Evolutionary conservation across 2,888 invertebrate species (phyloP).

Genomic region (Idaea aversata): DNA sequence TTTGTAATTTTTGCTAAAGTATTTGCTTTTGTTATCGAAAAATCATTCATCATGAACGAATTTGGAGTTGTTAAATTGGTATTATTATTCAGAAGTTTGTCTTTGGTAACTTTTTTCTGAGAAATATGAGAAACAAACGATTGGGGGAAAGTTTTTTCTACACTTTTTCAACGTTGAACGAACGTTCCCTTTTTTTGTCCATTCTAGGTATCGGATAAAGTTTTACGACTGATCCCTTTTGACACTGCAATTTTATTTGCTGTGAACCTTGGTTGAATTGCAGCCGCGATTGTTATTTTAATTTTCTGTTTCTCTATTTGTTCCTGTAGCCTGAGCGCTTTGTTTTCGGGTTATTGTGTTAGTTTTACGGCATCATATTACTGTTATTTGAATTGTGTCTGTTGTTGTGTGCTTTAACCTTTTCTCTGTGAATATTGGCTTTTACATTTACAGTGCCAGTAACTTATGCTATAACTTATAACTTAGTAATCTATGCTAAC

Average conservation of each 20-base stretch:
- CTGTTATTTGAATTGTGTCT: constrained; percentile 3
- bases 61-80: constrained; percentile 19
- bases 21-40: neutral
- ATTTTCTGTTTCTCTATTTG: constrained; percentile 31
- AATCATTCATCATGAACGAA: constrained; percentile 19
- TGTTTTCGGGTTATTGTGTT: constrained; percentile 9
- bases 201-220: constrained; percentile 32
- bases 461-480: no score
- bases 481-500: neutral
- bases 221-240: constrained; percentile 46
- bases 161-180: constrained; percentile 34
- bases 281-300: constrained; percentile 34
- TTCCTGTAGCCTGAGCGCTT: constrained; percentile 15
- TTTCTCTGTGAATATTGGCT: neutral
- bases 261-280: constrained; percentile 28
- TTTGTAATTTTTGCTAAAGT: neutral
- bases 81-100: neutral
- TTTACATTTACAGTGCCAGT: no score
- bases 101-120: constrained; percentile 24
- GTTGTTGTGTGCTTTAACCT: constrained; percentile 6
- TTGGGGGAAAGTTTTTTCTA: constrained; percentile 39
- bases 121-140: constrained; percentile 27
- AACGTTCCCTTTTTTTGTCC: constrained; percentile 38
- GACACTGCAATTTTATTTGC: constrained; percentile 38
- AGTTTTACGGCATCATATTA: constrained; percentile 7